These are phyloP conservation scores for Anneissia japonica DNA, from an alignment of 35 echinoderm and acorn worm species.

Conservation along the genomic window DNA sequence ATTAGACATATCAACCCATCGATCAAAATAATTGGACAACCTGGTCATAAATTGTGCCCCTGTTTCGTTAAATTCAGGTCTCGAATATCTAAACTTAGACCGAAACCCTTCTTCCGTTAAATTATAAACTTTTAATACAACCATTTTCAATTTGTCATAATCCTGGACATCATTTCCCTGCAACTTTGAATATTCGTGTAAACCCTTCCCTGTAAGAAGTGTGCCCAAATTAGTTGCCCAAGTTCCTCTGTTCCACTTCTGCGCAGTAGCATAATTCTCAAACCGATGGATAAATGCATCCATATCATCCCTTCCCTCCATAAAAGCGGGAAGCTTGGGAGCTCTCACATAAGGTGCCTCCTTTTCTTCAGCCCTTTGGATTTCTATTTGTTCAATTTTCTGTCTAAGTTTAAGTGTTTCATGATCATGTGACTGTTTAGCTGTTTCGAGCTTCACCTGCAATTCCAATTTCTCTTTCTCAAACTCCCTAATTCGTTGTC, in stretches of 20 bases:
- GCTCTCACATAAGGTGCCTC: neutral
- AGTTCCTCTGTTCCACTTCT: neutral
- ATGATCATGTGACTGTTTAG: too few relatives aligned
- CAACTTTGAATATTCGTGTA: neutral
- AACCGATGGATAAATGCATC: neutral
- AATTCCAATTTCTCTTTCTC: too few relatives aligned
- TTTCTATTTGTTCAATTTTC: too few relatives aligned
- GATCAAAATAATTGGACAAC: neutral
- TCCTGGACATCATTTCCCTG: neutral
- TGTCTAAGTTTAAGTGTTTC: too few relatives aligned
- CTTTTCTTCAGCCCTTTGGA: too few relatives aligned
- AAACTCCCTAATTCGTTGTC: too few relatives aligned
- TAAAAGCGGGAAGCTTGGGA: constrained; percentile 11
- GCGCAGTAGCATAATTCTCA: neutral
- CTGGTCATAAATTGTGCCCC: neutral
- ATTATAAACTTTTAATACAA: neutral
- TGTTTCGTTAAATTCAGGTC: neutral
- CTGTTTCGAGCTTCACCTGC: too few relatives aligned
- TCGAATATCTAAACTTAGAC: neutral
- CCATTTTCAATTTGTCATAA: neutral
- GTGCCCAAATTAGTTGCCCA: neutral
- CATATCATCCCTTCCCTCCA: constrained; percentile 23
- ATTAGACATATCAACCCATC: neutral
- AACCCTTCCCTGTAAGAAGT: neutral
- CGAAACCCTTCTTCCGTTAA: constrained; percentile 12